A percentile compares a stretch with the other conserved stretches of the same genome.
Conservation (phyloP, 2,113 vertebrate genomes). For the Paratilapia polleni region DNA sequence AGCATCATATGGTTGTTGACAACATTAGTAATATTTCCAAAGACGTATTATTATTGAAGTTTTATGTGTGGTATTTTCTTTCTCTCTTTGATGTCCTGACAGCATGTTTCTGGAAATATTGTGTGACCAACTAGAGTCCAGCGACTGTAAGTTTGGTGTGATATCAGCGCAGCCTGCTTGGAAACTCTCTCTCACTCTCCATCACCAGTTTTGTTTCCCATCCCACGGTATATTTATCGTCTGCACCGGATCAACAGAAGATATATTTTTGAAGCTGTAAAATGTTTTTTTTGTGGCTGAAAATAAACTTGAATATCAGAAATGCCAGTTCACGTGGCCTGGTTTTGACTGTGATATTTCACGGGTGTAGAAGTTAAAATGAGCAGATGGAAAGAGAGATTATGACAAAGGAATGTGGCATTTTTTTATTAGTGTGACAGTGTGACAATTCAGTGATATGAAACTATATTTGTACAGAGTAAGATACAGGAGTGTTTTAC, state of each 20-base stretch:
- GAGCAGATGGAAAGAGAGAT: background rate
- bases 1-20: background rate
- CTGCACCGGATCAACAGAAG: constrained; percentile 41
- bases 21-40: no score
- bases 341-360: background rate
- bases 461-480: constrained; percentile 12
- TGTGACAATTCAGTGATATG: background rate
- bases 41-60: background rate
- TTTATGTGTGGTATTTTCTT: background rate
- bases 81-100: constrained; percentile 16
- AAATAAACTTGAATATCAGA: constrained; percentile 71
- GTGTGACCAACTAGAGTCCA: constrained; percentile 80
- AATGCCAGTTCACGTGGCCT: background rate
- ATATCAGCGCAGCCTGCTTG: background rate
- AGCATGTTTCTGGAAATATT: constrained; percentile 90
- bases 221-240: constrained; percentile 12
- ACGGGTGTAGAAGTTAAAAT: background rate
- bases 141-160: background rate
- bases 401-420: background rate
- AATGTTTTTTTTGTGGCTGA: constrained; percentile 47
- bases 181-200: constrained; percentile 1
- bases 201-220: constrained; percentile 27
- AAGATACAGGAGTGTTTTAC: background rate
- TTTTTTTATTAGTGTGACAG: constrained; percentile 40
- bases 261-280: constrained; percentile 77